These are phyloP conservation scores for Borostomias antarcticus DNA, from an alignment of 2,797 vertebrate species.

Conservation along the genomic window DNA sequence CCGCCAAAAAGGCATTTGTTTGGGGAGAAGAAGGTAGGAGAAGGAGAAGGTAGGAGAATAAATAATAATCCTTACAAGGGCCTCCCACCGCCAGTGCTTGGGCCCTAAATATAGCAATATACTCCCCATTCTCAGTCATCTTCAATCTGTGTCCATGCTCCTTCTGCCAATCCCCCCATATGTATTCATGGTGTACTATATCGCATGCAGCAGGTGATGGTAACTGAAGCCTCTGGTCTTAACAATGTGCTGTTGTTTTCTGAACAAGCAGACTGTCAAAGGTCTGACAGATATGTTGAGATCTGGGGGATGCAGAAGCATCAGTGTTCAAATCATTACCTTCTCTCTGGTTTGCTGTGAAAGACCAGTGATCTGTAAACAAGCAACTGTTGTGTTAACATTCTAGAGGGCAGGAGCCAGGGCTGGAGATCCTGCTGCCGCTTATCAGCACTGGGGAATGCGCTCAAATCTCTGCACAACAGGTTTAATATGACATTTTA, in stretches of 20 bases:
- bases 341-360: neutral
- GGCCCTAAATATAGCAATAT: too few relatives aligned
- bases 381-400: neutral
- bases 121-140: too few relatives aligned
- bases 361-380: conserved; percentile 1
- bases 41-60: too few relatives aligned
- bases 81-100: too few relatives aligned
- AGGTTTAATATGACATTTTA: neutral
- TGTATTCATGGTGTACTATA: neutral
- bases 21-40: too few relatives aligned
- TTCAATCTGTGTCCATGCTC: too few relatives aligned
- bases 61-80: too few relatives aligned
- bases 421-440: neutral
- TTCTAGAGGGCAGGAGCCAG: neutral
- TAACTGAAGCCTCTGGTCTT: neutral
- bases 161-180: neutral
- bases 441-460: neutral
- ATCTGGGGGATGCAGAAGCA: neutral
- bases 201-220: neutral
- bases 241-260: neutral
- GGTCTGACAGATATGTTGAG: neutral
- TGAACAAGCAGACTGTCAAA: neutral
- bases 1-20: too few relatives aligned
- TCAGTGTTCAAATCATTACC: too few relatives aligned
- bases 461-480: neutral